Conservation (phyloP, 2,888 invertebrate species). For the Agrenia bidenticulata region DNA sequence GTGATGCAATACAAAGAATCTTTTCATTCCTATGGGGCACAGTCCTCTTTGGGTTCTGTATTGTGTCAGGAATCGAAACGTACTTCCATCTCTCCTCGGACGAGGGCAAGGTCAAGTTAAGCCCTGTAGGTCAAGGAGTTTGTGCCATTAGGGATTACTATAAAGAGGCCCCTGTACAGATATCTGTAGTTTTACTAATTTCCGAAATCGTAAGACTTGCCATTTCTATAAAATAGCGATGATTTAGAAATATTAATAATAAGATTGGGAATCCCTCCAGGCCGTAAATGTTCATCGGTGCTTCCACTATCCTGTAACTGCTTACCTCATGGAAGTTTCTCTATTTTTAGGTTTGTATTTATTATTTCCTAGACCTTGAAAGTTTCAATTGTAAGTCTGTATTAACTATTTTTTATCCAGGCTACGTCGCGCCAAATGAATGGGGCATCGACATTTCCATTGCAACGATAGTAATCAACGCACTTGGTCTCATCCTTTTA, state of each 20-base stretch:
- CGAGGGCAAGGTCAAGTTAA: conserved; percentile 28
- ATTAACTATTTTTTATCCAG: conserved; percentile 12
- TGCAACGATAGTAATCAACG: conserved; percentile 29
- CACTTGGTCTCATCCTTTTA: conserved; percentile 38
- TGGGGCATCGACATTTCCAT: conserved; percentile 34
- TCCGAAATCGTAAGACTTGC: conserved; percentile 35
- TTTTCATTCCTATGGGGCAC: conserved; percentile 46
- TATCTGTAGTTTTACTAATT: conserved; percentile 33
- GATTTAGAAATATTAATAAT: background rate
- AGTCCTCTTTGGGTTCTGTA: conserved; percentile 32
- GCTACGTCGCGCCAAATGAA: conserved; percentile 25
- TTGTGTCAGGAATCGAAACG: conserved; percentile 29
- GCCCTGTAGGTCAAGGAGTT: conserved; percentile 32
- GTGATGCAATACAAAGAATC: conserved; percentile 29
- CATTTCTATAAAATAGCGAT: too few relatives aligned
- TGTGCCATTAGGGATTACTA: conserved; percentile 27
- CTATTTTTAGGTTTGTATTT: conserved; percentile 23
- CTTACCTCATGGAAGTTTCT: conserved; percentile 33
- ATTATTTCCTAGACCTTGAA: too few relatives aligned
- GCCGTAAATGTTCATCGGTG: conserved; percentile 34
- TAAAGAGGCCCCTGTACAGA: conserved; percentile 29
- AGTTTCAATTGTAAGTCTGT: background rate
- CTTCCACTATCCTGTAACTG: conserved; percentile 34
- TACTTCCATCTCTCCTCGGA: conserved; percentile 25
- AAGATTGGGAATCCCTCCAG: conserved; percentile 14